Conservation (phyloP, 2,797 vertebrate species). For the Clangula hyemalis region DNA sequence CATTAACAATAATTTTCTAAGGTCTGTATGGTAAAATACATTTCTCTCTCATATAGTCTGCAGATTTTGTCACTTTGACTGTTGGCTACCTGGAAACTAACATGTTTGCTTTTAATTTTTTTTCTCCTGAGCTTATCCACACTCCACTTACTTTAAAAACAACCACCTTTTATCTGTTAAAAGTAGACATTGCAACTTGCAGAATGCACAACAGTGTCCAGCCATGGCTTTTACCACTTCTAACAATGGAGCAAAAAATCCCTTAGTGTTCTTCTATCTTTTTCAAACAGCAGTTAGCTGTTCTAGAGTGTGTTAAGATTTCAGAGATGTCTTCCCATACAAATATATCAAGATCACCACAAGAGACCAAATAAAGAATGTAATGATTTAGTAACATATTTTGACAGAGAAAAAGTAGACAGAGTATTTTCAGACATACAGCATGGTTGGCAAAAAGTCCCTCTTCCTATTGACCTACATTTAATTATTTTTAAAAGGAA, state of each 20-base stretch:
- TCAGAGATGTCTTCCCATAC: background rate
- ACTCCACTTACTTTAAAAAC: background rate
- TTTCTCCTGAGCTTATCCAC: fast-evolving
- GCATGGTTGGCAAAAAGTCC: background rate
- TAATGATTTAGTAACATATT: background rate
- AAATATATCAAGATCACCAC: background rate
- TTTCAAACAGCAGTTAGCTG: background rate
- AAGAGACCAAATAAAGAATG: background rate
- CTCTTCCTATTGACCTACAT: background rate
- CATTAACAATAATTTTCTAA: background rate
- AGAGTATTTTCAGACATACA: background rate
- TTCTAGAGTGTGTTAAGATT: background rate
- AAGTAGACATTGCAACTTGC: background rate
- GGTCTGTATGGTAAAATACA: background rate
- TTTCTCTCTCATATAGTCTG: background rate
- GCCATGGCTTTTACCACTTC: background rate
- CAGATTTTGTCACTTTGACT: background rate
- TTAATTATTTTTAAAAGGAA: background rate
- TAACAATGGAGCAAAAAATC: background rate
- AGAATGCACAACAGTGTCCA: background rate
- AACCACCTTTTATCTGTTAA: background rate
- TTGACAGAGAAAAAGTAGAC: background rate
- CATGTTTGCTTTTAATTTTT: background rate
- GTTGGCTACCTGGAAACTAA: background rate
- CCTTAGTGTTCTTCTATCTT: background rate